Evolutionary conservation across 2,113 vertebrate species (phyloP).

Genomic region (Vulpes ferrilata): DNA sequence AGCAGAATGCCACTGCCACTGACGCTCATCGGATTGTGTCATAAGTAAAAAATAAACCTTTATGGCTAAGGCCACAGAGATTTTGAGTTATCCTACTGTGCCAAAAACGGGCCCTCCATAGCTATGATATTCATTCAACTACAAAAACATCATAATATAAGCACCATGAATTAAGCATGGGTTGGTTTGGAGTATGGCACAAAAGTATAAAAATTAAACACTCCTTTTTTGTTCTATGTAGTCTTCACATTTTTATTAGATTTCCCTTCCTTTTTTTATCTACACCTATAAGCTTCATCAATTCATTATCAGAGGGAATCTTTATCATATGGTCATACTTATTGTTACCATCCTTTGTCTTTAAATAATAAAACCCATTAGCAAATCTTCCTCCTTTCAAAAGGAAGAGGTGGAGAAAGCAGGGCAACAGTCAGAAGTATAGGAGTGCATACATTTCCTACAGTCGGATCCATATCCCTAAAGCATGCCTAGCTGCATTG

Average conservation of each 20-base stretch:
- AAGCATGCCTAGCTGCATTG: background rate
- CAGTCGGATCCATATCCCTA: background rate
- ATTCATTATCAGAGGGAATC: background rate
- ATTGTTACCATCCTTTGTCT: background rate
- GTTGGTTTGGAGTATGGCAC: background rate
- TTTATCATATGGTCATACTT: background rate
- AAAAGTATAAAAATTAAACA: background rate
- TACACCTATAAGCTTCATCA: background rate
- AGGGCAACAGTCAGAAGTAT: background rate
- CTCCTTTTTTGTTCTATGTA: background rate
- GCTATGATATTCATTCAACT: background rate
- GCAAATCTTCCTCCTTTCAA: background rate
- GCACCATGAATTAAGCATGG: background rate
- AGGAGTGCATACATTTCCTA: background rate
- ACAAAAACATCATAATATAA: background rate
- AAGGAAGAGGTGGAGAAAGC: background rate
- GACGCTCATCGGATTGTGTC: background rate
- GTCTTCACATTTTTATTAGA: background rate
- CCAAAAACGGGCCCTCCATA: background rate
- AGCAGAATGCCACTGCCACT: background rate
- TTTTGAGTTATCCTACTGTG: background rate
- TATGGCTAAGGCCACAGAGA: background rate
- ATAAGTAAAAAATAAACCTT: background rate
- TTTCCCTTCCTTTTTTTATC: background rate
- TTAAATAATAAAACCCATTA: background rate